Base-by-base conservation (phyloP, 2,113 vertebrate genomes). In the Prochilodus magdalenae region DNA sequence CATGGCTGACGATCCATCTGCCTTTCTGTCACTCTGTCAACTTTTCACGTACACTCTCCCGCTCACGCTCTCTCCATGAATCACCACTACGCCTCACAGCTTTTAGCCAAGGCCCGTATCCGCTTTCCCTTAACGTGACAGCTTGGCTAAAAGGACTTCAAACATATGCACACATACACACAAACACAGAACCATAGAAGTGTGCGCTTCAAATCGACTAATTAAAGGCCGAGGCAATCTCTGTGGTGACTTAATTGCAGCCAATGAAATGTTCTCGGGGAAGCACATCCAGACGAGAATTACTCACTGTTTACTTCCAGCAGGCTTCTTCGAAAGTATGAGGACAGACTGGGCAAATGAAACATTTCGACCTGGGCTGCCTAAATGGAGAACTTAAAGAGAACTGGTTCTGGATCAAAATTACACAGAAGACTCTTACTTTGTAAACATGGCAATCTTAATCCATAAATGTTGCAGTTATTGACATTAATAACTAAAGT, bases 1-100 rank as follows among this genome's bases (percentile, higher is more conserved):
- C 80, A 77, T 85, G 84, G 29, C 75, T 84, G 83, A 75, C 65
- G 69, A 76, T 87, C 86, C 85, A 89, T 87, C 87, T 89, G 86
- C 83, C 80, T 62, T n/a, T 60, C 76, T 83, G 80, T 86, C 81
- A 85, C 77, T 81, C 75, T 79, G 80, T 79, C 70, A 71, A 72
- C 60, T 80, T 86, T 83, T 77, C 51, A 77, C 59, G 75, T 67
- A 20, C 47, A 77, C 66, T 65, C 60, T 69, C 79, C 65, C 44
- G 3, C 53, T 55, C 53, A 4, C 53, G 5, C 53, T 55, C 53
- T 70, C 66, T 70, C 66, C 66, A 70, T 83, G 49, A 75, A 73
- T 49, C 60, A 57, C 55, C 70, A 81, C 62, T 73, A 57, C 12
- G 33, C n/a, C 67, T 77, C 18, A 16, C 72, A 66, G 83, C 69